phyloP scores from a whole-genome alignment of 30 jellyfish, hydroid and myxozoan genomes.

The Turritopsis dohrnii region DNA sequence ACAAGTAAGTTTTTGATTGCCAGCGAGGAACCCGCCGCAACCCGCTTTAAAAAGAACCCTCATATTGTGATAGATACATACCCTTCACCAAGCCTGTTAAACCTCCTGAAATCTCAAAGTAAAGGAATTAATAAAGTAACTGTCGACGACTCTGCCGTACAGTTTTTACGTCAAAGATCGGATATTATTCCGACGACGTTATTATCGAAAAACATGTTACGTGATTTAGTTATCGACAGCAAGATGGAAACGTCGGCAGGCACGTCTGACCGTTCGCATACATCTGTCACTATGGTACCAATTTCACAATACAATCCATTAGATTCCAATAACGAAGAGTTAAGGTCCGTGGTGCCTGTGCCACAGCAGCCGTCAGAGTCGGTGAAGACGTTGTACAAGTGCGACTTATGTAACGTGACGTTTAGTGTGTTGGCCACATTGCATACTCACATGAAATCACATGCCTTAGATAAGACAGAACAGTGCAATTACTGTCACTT shows the following conservation, averaged over 20 bases:
- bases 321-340: neutral
- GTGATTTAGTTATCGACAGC: neutral
- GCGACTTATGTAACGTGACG: conserved; percentile 64
- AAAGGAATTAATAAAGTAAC: neutral
- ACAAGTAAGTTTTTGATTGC: neutral
- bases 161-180: neutral
- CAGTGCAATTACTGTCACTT: conserved; percentile 64
- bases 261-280: neutral
- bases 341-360: neutral
- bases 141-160: neutral
- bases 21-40: neutral
- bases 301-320: conserved; percentile 1
- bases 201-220: neutral
- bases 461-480: conserved; percentile 48
- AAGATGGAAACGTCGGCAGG: neutral
- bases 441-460: conserved; percentile 73
- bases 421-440: conserved; percentile 80
- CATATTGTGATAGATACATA: neutral
- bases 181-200: neutral
- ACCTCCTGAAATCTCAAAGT: neutral
- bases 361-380: conserved; percentile 6
- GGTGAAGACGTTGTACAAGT: conserved; percentile 52
- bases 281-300: conserved; percentile 13
- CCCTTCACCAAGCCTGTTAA: neutral
- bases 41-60: neutral